phyloP scores from a whole-genome alignment of 2,797 vertebrate species.

The Alca torda region DNA sequence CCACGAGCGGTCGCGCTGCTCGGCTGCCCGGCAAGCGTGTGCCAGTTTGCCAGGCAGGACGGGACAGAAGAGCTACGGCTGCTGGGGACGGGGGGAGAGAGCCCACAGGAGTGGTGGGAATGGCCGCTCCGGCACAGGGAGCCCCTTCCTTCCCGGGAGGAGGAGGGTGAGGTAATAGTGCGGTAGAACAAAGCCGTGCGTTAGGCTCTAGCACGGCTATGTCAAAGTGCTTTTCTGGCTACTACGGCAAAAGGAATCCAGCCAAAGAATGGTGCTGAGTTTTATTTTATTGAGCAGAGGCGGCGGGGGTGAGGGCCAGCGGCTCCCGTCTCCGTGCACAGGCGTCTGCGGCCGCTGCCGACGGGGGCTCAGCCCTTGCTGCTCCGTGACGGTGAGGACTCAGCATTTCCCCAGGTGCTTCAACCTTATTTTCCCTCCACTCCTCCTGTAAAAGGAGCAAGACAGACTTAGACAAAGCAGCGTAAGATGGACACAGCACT shows the following conservation, averaged over 20 bases:
- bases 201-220: background rate
- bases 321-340: background rate
- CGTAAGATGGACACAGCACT: background rate
- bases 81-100: background rate
- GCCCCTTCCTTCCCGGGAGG: background rate
- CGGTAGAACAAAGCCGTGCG: background rate
- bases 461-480: background rate
- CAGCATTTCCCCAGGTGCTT: slow-evolving; percentile 74
- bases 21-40: background rate
- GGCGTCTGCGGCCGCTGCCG: rapidly evolving
- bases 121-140: background rate
- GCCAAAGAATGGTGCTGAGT: slow-evolving; percentile 1
- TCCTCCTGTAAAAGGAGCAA: slow-evolving; percentile 64
- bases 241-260: background rate
- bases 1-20: background rate
- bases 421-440: slow-evolving; percentile 71
- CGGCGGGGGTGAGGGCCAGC: background rate
- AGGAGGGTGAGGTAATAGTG: background rate
- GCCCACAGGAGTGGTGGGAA: background rate
- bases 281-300: slow-evolving; percentile 59
- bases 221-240: background rate
- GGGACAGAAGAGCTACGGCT: background rate
- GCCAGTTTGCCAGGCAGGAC: background rate
- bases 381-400: background rate
- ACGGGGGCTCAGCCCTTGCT: background rate